Evolutionary conservation across 2,113 vertebrate species (phyloP), one percentile per base, ranked within the genome.

Genomic region (Scomber japonicus): DNA sequence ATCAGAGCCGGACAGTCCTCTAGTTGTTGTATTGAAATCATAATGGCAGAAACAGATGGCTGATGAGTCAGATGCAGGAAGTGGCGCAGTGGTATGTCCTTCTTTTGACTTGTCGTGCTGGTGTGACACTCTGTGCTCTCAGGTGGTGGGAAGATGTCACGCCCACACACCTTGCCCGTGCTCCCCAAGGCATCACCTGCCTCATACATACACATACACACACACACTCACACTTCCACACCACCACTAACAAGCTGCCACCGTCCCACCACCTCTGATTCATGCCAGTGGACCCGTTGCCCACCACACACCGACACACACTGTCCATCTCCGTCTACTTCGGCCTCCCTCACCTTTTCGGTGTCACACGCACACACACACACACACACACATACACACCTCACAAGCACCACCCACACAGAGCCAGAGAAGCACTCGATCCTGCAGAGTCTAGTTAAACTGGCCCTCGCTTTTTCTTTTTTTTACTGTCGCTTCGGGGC

Each of bases 1-100:
- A 78, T 74, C 27, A 50, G 71, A 76, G 48, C 17, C 31, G 0
- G 19, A 16, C 70, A 35, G 19, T 19, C 68, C 45, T 67, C 11
- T 7, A 48, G 64, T 64, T 49, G 6, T 71, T 53, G 4, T 46
- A 57, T 54, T 44, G 31, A 51, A 67, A 54, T 27, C 13, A 54
- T 51, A 54, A 69, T 11, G 12, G 40, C 30, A 54, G 0, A 84
- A 63, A 54, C 78, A 59, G 56, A 69, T 62, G 69, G 65, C 21
- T n/a, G 45, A 40, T 64, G 83, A 79, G 24, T 85, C 86, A 54
- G 45, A 19, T 21, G 59, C 71, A 71, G 57, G 75, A 83, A 68
- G 75, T 40, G 13, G 1, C 70, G 7, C 72, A 44, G 78, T 1
- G 55, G 48, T n/a, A 51, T 5, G 14, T 70, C 49, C 16, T 5